Percentiles rank a stretch among this genome's conserved stretches.
Conservation (phyloP, 2,797 vertebrate genomes). For the Rousettus madagascariensis region DNA sequence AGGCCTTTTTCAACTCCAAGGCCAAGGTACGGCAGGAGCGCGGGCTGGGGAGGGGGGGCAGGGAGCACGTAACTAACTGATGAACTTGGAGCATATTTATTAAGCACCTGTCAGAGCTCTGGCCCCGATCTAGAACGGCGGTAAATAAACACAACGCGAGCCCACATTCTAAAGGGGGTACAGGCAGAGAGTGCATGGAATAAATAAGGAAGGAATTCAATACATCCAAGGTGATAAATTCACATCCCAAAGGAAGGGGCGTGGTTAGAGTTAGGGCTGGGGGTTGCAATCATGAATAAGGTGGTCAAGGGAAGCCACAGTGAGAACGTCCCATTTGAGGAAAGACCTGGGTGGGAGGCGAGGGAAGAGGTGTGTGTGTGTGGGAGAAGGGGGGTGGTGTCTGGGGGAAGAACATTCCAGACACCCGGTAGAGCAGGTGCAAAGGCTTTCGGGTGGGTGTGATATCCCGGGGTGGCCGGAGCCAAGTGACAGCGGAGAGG, state of each 20-base stretch:
- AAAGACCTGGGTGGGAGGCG: not conserved
- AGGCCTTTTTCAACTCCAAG: slow-evolving; percentile 86
- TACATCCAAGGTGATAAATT: not conserved
- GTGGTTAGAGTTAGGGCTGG: not conserved
- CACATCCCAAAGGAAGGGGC: not conserved
- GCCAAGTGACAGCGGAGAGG: not conserved
- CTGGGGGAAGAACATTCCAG: not conserved
- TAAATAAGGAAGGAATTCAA: too few species aligned
- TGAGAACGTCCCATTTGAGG: not conserved
- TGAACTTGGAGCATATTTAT: not conserved
- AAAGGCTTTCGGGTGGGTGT: not conserved
- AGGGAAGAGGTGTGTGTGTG: not conserved
- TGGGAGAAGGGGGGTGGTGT: not conserved
- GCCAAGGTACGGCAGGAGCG: slow-evolving; percentile 86
- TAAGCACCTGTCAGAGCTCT: not conserved
- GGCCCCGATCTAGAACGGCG: not conserved
- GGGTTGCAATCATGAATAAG: not conserved
- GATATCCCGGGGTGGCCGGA: not conserved
- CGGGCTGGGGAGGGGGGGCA: accelerated
- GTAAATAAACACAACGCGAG: not conserved
- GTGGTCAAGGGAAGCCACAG: not conserved
- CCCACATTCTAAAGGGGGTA: not conserved
- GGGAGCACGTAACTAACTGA: not conserved
- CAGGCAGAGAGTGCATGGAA: not conserved
- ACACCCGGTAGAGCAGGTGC: not conserved